These are phyloP conservation scores for Wasmannia auropunctata DNA, from an alignment of 1,140 invertebrate species.

Conservation along the genomic window DNA sequence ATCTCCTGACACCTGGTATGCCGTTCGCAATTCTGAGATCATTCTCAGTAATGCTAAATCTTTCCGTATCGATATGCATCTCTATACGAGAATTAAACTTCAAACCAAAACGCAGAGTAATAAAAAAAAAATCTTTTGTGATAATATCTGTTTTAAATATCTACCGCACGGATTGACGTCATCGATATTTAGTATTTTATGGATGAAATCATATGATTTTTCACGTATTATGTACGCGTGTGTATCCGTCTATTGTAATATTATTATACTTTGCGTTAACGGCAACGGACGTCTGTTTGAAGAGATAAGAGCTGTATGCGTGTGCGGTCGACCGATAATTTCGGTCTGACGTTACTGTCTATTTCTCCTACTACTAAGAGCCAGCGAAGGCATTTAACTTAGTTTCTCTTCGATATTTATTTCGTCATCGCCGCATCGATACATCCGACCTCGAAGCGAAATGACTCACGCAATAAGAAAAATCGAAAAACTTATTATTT, in stretches of 20 bases:
- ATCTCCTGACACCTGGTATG: neutral
- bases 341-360: constrained; percentile 68
- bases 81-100: neutral
- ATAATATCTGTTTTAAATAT: neutral
- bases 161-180: neutral
- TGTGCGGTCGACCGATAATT: constrained; percentile 64
- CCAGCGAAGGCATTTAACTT: constrained; percentile 6
- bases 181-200: constrained; percentile 46
- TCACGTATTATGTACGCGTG: neutral
- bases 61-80: neutral
- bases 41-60: neutral
- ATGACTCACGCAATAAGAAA: neutral
- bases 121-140: neutral
- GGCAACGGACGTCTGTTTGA: constrained; percentile 45
- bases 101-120: neutral
- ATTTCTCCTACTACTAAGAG: constrained; percentile 45
- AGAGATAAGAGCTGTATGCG: constrained; percentile 61
- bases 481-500: neutral
- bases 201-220: constrained; percentile 39
- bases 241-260: constrained; percentile 38
- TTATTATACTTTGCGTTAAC: constrained; percentile 50
- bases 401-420: constrained; percentile 29
- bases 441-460: neutral
- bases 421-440: constrained; percentile 32
- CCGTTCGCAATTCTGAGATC: neutral